phyloP scores from a whole-genome alignment of 2,113 vertebrate species.

The Mystacornis crossleyi region DNA sequence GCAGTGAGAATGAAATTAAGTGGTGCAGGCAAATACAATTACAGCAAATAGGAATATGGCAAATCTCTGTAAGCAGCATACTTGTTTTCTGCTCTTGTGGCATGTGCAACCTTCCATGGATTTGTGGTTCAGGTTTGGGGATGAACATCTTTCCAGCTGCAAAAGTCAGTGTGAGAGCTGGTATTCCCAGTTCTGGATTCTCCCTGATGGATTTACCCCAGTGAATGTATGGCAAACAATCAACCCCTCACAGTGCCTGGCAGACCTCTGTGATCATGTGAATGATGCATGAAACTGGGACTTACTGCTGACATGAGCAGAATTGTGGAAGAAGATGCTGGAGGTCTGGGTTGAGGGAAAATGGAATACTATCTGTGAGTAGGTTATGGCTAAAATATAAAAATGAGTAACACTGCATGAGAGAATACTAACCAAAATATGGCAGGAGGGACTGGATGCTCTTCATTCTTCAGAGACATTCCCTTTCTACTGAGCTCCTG shows the following conservation, averaged over 20 bases:
- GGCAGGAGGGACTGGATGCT: neutral
- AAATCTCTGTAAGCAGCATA: neutral
- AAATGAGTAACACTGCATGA: neutral
- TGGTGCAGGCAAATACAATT: neutral
- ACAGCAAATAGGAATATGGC: neutral
- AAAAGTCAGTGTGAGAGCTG: neutral
- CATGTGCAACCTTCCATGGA: neutral
- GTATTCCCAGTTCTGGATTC: neutral
- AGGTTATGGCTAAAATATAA: neutral
- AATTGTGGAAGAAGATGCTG: neutral
- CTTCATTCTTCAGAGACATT: neutral
- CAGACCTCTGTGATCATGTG: neutral
- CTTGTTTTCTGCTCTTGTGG: neutral
- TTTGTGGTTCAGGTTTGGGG: neutral
- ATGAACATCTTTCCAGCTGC: neutral
- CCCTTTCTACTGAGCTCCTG: neutral
- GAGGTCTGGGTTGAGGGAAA: neutral
- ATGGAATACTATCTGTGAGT: neutral
- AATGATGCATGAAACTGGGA: neutral
- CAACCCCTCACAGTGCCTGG: neutral
- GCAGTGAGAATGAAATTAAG: neutral
- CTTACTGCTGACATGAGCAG: neutral
- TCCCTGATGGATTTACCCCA: neutral
- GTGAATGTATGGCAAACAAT: neutral
- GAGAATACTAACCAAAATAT: neutral